Conservation (phyloP, 2,113 vertebrate species). For the Paramormyrops kingsleyae region DNA sequence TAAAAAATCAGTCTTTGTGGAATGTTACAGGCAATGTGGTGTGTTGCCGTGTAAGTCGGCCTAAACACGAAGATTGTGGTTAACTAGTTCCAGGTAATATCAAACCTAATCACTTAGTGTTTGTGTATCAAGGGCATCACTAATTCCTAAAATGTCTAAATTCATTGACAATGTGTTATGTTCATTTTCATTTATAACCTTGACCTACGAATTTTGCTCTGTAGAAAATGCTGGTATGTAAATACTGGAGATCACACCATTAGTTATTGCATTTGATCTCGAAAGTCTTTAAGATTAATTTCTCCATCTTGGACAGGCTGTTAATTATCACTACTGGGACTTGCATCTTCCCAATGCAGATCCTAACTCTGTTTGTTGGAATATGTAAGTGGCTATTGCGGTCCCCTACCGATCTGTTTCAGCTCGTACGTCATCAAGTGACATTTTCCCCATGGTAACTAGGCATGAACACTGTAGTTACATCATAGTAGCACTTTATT, state of each 20-base stretch:
- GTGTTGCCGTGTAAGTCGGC: background rate
- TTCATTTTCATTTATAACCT: background rate
- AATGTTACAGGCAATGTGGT: background rate
- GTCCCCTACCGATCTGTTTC: background rate
- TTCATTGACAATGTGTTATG: background rate
- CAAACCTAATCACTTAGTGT: background rate
- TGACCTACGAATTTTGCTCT: background rate
- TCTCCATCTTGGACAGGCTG: background rate
- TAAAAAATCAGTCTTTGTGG: background rate
- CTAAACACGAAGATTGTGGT: background rate
- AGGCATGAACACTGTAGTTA: background rate
- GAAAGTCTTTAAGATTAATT: background rate
- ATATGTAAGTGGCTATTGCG: background rate
- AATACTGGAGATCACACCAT: background rate
- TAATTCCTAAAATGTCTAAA: background rate
- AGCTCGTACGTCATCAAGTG: background rate
- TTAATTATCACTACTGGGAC: background rate
- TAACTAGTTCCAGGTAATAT: background rate
- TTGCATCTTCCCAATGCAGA: background rate
- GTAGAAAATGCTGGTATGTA: background rate
- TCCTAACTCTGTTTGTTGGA: background rate
- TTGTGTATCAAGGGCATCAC: background rate
- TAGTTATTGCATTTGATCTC: background rate
- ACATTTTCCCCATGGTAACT: background rate
- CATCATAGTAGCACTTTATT: background rate